Conservation (phyloP, 2,888 invertebrate genomes). For the Lithophane leautieri region DNA sequence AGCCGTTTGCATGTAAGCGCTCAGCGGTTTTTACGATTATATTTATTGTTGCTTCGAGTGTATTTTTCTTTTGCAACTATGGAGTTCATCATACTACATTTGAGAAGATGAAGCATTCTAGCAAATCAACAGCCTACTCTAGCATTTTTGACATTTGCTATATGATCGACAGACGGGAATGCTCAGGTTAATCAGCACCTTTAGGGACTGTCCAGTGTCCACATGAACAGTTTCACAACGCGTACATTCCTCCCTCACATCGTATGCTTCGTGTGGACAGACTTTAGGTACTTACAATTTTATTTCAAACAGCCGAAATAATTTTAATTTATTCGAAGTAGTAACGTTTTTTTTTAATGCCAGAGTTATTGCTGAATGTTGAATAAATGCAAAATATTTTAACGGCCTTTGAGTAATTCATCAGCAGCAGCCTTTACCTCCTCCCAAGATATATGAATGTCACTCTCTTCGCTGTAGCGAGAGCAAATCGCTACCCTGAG, state of each 20-base stretch:
- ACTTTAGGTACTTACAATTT: not conserved
- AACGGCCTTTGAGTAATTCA: constrained; percentile 89
- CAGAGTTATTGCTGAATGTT: constrained; percentile 14
- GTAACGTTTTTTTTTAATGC: constrained; percentile 1
- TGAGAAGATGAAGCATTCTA: not conserved
- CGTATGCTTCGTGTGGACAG: not conserved
- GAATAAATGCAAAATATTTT: constrained; percentile 13
- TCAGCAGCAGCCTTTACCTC: constrained; percentile 95
- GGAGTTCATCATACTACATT: not conserved
- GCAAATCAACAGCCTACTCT: not conserved
- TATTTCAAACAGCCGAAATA: not conserved
- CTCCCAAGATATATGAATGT: constrained; percentile 96
- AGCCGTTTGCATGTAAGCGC: too few species aligned
- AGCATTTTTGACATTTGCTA: not conserved
- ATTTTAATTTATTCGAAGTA: not conserved
- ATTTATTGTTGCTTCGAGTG: too few species aligned
- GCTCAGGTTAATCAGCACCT: constrained; percentile 5
- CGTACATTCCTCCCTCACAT: not conserved
- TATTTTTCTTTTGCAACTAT: too few species aligned
- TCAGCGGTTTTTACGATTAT: too few species aligned
- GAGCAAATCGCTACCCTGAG: constrained; percentile 97
- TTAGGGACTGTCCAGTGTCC: not conserved
- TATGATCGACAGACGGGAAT: not conserved
- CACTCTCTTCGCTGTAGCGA: constrained; percentile 94
- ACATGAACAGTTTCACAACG: not conserved